Percentiles rank a stretch among this genome's conserved stretches.
These are phyloP conservation scores for Ypsolopha sequella DNA, from an alignment of 2,888 invertebrate species.

Conservation along the genomic window DNA sequence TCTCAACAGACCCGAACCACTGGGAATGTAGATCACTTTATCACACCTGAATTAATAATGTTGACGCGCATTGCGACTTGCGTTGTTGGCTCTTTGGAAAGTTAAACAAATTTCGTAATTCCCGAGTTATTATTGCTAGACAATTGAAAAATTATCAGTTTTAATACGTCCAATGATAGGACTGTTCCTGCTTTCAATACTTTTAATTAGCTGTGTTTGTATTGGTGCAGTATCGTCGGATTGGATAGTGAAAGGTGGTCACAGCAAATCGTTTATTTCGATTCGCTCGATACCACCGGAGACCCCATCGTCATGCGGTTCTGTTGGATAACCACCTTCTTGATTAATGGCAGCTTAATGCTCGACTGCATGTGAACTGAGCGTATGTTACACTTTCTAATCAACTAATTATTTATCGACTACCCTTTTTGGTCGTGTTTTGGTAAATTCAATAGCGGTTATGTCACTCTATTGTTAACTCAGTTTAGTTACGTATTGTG, in stretches of 20 bases:
- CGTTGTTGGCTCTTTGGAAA: no score
- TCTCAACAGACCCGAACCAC: no score
- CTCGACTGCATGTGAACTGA: slow-evolving; percentile 25
- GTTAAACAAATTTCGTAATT: no score
- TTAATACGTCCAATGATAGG: no score
- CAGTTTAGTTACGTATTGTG: neutral
- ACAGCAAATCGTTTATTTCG: neutral
- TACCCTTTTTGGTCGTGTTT: slow-evolving; percentile 27
- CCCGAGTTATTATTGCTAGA: no score
- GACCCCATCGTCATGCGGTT: neutral
- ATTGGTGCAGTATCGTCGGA: no score
- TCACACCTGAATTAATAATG: no score
- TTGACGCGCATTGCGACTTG: no score
- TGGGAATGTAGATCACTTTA: no score
- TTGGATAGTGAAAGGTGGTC: slow-evolving; percentile 1
- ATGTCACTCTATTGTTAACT: neutral
- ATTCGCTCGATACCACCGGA: neutral
- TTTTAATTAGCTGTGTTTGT: no score
- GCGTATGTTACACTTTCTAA: slow-evolving; percentile 14
- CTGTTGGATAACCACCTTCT: neutral
- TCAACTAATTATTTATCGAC: slow-evolving; percentile 14
- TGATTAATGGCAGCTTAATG: slow-evolving; percentile 1
- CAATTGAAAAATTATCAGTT: no score
- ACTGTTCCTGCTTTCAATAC: no score
- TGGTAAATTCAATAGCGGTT: neutral